phyloP scores from a whole-genome alignment of 2,797 vertebrate genomes.

The Triplophysa yarkandensis region DNA sequence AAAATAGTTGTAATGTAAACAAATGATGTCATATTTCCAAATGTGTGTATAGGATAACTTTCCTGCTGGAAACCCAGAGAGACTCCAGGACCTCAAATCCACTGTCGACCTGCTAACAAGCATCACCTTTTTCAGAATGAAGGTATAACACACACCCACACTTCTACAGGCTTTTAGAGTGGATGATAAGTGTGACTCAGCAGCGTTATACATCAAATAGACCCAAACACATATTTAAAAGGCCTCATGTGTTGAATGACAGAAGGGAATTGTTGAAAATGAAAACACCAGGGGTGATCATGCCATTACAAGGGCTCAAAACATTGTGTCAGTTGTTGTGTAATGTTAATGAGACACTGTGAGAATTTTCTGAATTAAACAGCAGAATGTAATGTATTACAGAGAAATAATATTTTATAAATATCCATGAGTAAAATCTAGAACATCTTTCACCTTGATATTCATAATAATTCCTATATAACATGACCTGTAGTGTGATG shows the following conservation, averaged over 20 bases:
- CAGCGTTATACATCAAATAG: neutral
- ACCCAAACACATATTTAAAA: neutral
- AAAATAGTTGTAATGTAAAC: constrained; percentile 41
- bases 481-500: no score
- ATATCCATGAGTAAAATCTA: neutral
- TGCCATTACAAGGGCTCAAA: neutral
- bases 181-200: constrained; percentile 14
- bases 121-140: constrained; percentile 98
- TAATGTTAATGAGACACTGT: neutral
- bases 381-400: neutral
- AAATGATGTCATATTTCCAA: neutral
- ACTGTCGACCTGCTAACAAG: constrained; percentile 96
- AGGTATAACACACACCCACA: constrained; percentile 68
- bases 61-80: constrained; percentile 89
- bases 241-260: neutral
- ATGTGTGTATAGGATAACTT: constrained; percentile 87
- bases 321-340: neutral
- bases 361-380: neutral
- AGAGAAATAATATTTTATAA: no score
- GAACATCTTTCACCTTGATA: no score
- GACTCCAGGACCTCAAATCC: constrained; percentile 94
- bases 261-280: constrained; percentile 5
- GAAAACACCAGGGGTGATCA: constrained; percentile 12
- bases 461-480: no score
- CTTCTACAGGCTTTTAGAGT: neutral